phyloP scores from a whole-genome alignment of 2,888 invertebrate genomes.

The Pandemis cinnamomeana region DNA sequence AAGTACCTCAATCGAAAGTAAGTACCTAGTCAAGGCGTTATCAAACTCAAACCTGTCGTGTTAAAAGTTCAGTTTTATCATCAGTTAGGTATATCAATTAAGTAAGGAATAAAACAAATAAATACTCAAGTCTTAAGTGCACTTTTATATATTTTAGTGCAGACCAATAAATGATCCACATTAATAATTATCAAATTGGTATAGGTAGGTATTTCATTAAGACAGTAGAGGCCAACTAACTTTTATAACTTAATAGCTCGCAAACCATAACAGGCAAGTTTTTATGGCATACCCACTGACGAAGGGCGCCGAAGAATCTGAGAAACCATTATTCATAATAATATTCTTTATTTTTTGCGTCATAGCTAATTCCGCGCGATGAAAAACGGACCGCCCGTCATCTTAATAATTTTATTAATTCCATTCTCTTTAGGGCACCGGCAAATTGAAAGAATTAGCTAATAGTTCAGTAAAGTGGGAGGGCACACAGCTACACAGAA shows the following conservation, averaged over 20 bases:
- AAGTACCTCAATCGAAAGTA: neutral
- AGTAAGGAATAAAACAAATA: constrained; percentile 12
- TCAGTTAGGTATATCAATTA: constrained; percentile 3
- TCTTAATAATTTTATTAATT: constrained; percentile 57
- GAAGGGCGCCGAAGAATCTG: constrained; percentile 64
- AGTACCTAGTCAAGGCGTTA: neutral
- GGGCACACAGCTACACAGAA: neutral
- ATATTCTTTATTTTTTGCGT: constrained; percentile 60
- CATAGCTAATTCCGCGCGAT: constrained; percentile 65
- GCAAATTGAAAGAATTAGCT: constrained; percentile 42
- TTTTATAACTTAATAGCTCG: constrained; percentile 82
- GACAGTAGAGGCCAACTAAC: constrained; percentile 71
- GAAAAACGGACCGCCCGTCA: constrained; percentile 62
- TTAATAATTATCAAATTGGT: constrained; percentile 72
- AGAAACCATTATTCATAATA: constrained; percentile 60
- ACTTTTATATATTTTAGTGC: constrained; percentile 61
- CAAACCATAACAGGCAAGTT: constrained; percentile 79
- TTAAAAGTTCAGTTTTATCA: neutral
- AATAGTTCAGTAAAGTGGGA: constrained; percentile 12
- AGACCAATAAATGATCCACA: constrained; percentile 68
- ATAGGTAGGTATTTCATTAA: constrained; percentile 71
- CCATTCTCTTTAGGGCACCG: constrained; percentile 48
- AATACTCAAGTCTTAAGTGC: constrained; percentile 17
- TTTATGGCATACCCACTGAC: constrained; percentile 70
- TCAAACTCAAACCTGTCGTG: neutral